Evolutionary conservation across 2,113 vertebrate species (phyloP).

Genomic region (Glaucomys volans): DNA sequence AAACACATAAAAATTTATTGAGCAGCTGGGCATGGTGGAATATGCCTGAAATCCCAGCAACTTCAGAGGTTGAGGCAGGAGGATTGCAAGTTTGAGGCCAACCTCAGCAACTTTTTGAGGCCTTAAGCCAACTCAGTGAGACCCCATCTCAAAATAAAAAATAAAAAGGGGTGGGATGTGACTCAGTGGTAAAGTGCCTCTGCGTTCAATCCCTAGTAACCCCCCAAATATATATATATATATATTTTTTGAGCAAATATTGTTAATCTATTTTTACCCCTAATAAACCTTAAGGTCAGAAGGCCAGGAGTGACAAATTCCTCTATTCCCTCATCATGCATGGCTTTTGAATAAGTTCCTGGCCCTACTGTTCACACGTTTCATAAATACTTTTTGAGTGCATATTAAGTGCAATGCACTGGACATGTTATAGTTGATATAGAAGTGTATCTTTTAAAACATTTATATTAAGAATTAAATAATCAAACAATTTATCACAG

Average conservation of each 20-base stretch:
- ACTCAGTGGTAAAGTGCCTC: too few species aligned
- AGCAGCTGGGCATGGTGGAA: too few species aligned
- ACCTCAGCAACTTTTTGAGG: too few species aligned
- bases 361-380: neutral
- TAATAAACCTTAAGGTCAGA: slow-evolving; percentile 25
- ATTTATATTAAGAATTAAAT: slow-evolving; percentile 45
- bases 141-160: too few species aligned
- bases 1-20: slow-evolving; percentile 22
- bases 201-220: too few species aligned
- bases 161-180: too few species aligned
- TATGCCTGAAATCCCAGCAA: too few species aligned
- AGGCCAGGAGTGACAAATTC: neutral
- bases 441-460: neutral
- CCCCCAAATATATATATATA: too few species aligned
- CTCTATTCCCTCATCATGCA: neutral
- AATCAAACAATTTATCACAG: neutral
- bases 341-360: neutral
- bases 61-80: too few species aligned
- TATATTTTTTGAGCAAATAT: neutral
- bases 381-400: neutral
- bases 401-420: neutral
- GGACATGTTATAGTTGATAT: neutral
- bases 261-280: neutral
- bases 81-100: too few species aligned
- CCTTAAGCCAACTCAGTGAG: too few species aligned